Evolutionary conservation across 2,888 invertebrate species (phyloP).

Genomic region (Cylloceria caligata): DNA sequence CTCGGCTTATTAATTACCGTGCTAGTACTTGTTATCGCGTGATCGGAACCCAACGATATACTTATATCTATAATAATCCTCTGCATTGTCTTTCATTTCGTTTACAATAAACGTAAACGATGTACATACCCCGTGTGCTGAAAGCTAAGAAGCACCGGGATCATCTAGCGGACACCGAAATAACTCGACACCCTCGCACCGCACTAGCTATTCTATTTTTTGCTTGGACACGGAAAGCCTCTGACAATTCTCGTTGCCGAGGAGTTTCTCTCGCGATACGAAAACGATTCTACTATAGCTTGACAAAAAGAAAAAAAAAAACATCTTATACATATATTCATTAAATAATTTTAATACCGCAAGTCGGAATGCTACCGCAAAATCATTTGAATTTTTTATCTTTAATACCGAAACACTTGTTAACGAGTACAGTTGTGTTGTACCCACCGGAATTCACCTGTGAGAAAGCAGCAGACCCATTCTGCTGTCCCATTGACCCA

Average conservation of each 20-base stretch:
- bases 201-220: constrained; percentile 68
- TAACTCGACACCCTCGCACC: constrained; percentile 67
- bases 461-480: constrained; percentile 48
- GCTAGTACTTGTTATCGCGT: background rate
- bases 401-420: background rate
- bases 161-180: constrained; percentile 59
- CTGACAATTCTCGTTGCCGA: constrained; percentile 40
- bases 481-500: constrained; percentile 53
- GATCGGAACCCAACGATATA: too few relatives aligned
- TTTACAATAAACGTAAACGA: background rate
- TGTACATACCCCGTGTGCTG: background rate
- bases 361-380: too few relatives aligned
- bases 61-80: background rate
- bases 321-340: too few relatives aligned
- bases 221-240: constrained; percentile 57
- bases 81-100: background rate
- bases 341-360: too few relatives aligned
- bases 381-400: too few relatives aligned
- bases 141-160: constrained; percentile 23
- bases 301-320: background rate
- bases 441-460: constrained; percentile 41
- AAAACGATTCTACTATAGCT: background rate
- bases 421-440: background rate
- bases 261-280: background rate
- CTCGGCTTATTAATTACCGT: constrained; percentile 32